Evolutionary conservation across 1,140 invertebrate genomes (phyloP).

Genomic region (Hyphantria cunea): DNA sequence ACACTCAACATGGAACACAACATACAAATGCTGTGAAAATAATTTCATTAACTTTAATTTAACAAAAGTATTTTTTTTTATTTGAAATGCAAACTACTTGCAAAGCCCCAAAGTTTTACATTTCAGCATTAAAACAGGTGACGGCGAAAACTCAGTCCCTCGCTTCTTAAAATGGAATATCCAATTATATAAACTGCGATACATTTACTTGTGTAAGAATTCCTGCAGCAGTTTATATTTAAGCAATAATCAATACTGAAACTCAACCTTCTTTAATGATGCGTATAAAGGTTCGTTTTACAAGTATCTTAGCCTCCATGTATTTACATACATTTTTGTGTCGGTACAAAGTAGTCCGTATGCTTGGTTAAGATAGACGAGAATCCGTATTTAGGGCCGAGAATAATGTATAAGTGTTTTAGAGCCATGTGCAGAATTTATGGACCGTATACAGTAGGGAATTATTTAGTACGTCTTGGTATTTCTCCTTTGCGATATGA

Average conservation of each 20-base stretch:
- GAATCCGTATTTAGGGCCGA: constrained; percentile 13
- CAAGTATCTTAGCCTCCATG: constrained; percentile 8
- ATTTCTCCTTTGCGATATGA: constrained; percentile 1
- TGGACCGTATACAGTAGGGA: constrained; percentile 7
- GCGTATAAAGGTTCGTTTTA: constrained; percentile 9
- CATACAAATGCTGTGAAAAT: too few species aligned
- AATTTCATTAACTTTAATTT: too few species aligned
- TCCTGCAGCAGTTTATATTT: constrained; percentile 1
- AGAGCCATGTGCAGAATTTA: constrained; percentile 9
- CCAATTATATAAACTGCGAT: too few species aligned
- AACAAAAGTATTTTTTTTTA: too few species aligned
- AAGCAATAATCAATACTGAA: constrained; percentile 9
- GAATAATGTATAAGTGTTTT: constrained; percentile 21
- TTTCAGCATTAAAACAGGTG: too few species aligned
- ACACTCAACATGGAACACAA: too few species aligned
- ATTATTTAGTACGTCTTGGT: neutral
- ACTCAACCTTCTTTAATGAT: constrained; percentile 5
- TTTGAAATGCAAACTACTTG: too few species aligned
- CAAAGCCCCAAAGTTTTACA: too few species aligned
- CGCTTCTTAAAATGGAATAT: too few species aligned
- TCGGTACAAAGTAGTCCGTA: neutral
- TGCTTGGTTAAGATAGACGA: constrained; percentile 14
- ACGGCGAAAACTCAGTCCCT: too few species aligned
- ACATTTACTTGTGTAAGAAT: too few species aligned
- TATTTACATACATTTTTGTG: constrained; percentile 23